Evolutionary conservation across 2,113 vertebrate species (phyloP), one percentile per base, ranked within the genome.

Genomic region (Albula goreensis): DNA sequence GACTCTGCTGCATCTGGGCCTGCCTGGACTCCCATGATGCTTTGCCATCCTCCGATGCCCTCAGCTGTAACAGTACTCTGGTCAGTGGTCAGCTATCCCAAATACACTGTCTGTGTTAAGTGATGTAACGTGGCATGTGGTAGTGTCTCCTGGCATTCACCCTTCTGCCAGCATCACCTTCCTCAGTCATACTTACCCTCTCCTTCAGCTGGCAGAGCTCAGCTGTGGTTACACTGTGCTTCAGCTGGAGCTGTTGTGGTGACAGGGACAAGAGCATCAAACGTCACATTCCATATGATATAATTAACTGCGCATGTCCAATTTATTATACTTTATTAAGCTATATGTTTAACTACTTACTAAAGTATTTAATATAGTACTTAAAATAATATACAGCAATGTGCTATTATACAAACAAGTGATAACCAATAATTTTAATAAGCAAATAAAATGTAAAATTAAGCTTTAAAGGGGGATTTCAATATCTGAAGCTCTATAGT

Each of bases 161-260:
- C 31, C 31, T 41, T 41, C 31, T 41, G 31, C 31, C 31, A 41
- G 31, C 31, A 41, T 41, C 31, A 56, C 9, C 2, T 49, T 22
- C 77, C 50, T 50, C 9, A n/a, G 57, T 41, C 31, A 41, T 48
- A 85, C 92, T 87, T 95, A 98, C 97, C 93, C 95, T 96, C 87
- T 97, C 96, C 85, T 95, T 97, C 31, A 98, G 92, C 84, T 97
- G 95, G 88, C 92, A 94, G 88, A 97, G 94, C 94, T 98, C 97
- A 87, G 96, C 95, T 63, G 88, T 83, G 19, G 95, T 94, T 86
- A 97, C 92, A 85, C 95, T 94, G 87, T 97, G 95, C 88, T 97
- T 96, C 83, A 97, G 93, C 57, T 97, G 96, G 50, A 98, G 92
- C 97, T 98, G 84, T 83, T 93, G 86, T n/a, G 83, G 56, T 87